Conservation (phyloP, 2,797 vertebrate genomes). For the Gouania willdenowi region DNA sequence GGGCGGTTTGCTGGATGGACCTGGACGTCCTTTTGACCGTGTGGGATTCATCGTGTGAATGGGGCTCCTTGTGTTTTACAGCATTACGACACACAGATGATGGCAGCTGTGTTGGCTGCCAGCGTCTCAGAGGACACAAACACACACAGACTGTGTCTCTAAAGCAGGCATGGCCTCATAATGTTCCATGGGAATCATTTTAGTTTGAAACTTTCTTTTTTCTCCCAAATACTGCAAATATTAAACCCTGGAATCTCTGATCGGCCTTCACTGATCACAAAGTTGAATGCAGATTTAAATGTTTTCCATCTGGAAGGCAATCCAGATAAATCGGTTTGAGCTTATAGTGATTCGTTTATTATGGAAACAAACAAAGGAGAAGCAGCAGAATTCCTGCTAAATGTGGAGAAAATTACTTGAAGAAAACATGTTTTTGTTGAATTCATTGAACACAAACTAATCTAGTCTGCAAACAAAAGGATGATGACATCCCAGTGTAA, state of each 20-base stretch:
- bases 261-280: constrained; percentile 21
- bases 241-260: constrained; percentile 14
- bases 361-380: constrained; percentile 30
- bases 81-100: constrained; percentile 23
- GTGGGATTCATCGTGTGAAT: constrained; percentile 48
- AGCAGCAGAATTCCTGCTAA: constrained; percentile 36
- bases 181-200: not conserved
- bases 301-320: constrained; percentile 56
- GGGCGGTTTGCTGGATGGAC: constrained; percentile 45
- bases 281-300: constrained; percentile 50
- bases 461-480: not conserved
- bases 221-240: not conserved
- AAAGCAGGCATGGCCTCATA: too few relatives aligned
- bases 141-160: too few relatives aligned
- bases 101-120: constrained; percentile 21
- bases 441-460: too few relatives aligned
- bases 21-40: constrained; percentile 38
- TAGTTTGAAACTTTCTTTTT: too few relatives aligned
- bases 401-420: not conserved
- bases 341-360: constrained; percentile 34
- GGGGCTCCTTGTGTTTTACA: constrained; percentile 55
- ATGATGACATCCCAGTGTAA: not conserved
- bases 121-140: constrained; percentile 17
- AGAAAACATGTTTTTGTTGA: constrained; percentile 36
- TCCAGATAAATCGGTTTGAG: constrained; percentile 41